These are phyloP conservation scores for Pseudolaguvia tuberculata DNA, from an alignment of 2,113 vertebrate genomes.

Conservation along the genomic window DNA sequence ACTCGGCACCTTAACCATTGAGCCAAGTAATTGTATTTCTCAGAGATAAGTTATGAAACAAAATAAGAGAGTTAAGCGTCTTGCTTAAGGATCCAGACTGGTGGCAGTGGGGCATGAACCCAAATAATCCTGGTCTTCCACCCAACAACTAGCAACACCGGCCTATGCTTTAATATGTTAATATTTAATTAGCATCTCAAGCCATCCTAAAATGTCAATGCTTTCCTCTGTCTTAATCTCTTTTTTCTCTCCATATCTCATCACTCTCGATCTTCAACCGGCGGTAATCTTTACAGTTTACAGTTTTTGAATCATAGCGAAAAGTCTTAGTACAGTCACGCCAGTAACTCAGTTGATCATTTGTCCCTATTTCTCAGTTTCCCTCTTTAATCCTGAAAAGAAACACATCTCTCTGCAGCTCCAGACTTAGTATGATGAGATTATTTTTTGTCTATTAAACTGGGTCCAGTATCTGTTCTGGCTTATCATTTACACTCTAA, in stretches of 20 bases:
- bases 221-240: conserved; percentile 27
- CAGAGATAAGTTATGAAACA: no score
- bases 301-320: conserved; percentile 51
- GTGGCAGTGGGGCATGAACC: no score
- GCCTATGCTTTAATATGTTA: no score
- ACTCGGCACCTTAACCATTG: no score
- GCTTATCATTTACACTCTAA: conserved; percentile 41
- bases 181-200: no score
- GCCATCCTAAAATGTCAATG: conserved; percentile 10
- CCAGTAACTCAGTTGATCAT: conserved; percentile 55
- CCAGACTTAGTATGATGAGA: conserved; percentile 49
- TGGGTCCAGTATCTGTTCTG: conserved; percentile 22
- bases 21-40: no score
- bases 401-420: conserved; percentile 51
- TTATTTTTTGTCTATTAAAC: conserved; percentile 52
- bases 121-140: no score
- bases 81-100: no score
- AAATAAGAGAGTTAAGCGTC: no score
- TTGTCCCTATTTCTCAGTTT: conserved; percentile 52
- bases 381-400: conserved; percentile 54
- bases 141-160: no score
- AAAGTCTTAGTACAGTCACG: conserved; percentile 47
- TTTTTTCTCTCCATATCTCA: background rate
- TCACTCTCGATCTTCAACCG: conserved; percentile 50
- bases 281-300: conserved; percentile 52